A percentile compares a stretch with the other conserved stretches of the same genome.
Evolutionary conservation across 2,888 invertebrate genomes (phyloP).

Genomic region (Drosophila infuscata): DNA sequence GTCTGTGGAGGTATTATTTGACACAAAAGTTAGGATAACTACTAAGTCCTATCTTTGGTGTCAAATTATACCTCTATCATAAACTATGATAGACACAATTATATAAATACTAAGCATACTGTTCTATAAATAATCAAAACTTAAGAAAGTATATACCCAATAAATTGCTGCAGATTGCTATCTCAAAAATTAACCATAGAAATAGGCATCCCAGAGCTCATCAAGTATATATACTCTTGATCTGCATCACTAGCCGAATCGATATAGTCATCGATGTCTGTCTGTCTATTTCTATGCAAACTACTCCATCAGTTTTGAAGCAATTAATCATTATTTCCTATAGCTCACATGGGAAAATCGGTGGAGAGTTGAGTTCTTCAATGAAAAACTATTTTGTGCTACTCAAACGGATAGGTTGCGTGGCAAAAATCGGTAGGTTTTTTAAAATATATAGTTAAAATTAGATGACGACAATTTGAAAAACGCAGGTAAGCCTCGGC

Average conservation of each 20-base stretch:
- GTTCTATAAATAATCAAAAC: too few relatives aligned
- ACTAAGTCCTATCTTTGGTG: too few relatives aligned
- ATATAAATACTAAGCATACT: not conserved
- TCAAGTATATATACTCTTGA: not conserved
- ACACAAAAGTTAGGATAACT: not conserved
- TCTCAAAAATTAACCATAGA: too few relatives aligned
- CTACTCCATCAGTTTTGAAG: fast-evolving
- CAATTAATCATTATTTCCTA: not conserved
- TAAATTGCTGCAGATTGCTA: too few relatives aligned
- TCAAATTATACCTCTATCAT: too few relatives aligned
- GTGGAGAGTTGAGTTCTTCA: not conserved
- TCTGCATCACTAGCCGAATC: not conserved
- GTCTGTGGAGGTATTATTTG: not conserved
- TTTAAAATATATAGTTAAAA: too few relatives aligned
- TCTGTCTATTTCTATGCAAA: not conserved
- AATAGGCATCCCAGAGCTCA: not conserved
- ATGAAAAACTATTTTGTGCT: not conserved
- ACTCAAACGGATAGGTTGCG: not conserved
- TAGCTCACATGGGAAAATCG: not conserved
- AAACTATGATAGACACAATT: not conserved
- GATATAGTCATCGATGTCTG: not conserved
- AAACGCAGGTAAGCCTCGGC: not conserved
- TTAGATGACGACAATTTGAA: not conserved
- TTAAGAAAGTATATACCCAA: too few relatives aligned
- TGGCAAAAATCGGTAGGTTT: not conserved